Evolutionary conservation across 1,140 invertebrate genomes (phyloP), one percentile per base, ranked within the genome.

Genomic region (Melitaea cinxia): DNA sequence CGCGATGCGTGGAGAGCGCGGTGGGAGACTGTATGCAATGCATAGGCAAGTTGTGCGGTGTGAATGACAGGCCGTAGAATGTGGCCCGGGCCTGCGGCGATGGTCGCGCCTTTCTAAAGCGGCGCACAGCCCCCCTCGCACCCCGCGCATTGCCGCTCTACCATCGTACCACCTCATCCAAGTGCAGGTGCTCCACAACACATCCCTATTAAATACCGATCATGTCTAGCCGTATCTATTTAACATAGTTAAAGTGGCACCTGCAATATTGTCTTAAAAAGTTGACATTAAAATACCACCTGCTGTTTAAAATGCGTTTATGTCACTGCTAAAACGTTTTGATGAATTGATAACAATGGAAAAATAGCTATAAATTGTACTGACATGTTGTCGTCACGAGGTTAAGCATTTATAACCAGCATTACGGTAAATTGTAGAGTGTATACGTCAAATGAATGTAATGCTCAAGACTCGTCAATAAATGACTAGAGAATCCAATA

Each of bases 61-160:
- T 91, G 86, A 91, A 91, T 91, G 88, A 91, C 88, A 91, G 83
- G 84, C 88, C 80, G 83, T 91, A 91, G 88, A 91, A 91, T 89
- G 88, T 84, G 85, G 88, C 86, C 77, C 82, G 78, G 77, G 85
- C 85, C 85, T 77, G 86, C 80, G 85, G 88, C 85, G 78, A 89
- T 89, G 84, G 88, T 91, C 85, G 88, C 86, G 86, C 88, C 88
- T 90, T 90, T 90, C 88, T 90, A 90, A 90, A 90, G 88, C 86
- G 85, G 85, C 83, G 81, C 78, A 83, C 72, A 67, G 67, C 75
- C 79, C 74, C 62, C 74, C 74, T 77, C 68, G 65, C 76, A 33
- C 70, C 56, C 78, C 68, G 68, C 73, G 54, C 65, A 47, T 23
- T 64, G 71, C 77, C 81, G 68, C 78, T 71, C 72, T 64, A 76